These are phyloP conservation scores for Rhynchopsitta pachyrhyncha DNA, from an alignment of 2,113 vertebrate species.

Conservation along the genomic window DNA sequence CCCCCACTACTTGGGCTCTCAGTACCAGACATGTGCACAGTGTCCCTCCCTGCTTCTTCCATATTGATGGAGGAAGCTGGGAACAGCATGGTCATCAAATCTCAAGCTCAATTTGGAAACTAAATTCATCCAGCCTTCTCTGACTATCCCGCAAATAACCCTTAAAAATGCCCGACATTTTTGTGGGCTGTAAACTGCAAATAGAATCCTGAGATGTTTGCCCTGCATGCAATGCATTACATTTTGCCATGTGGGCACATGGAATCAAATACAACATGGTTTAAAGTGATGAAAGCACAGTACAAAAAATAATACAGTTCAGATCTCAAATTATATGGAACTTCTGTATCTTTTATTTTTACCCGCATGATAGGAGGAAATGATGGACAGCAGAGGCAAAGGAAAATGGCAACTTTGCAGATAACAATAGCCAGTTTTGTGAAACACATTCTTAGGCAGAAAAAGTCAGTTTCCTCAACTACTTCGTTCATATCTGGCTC, in stretches of 20 bases:
- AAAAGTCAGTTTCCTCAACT: neutral
- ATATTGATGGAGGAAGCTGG: neutral
- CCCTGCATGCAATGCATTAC: neutral
- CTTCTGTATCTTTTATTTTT: neutral
- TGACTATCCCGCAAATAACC: conserved; percentile 14
- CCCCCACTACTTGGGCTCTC: neutral
- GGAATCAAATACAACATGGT: neutral
- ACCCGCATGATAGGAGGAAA: neutral
- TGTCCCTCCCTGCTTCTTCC: neutral
- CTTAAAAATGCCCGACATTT: conserved; percentile 22
- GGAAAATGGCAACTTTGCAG: neutral
- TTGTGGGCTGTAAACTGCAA: conserved; percentile 44
- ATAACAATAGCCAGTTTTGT: neutral
- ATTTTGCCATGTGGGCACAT: neutral
- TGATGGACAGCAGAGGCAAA: neutral
- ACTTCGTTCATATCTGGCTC: neutral
- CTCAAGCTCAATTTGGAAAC: conserved; percentile 37
- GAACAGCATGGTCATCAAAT: neutral
- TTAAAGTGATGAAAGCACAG: neutral
- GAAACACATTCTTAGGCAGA: neutral
- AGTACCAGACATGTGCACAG: neutral
- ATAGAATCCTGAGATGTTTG: neutral
- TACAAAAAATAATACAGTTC: neutral
- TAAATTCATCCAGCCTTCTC: conserved; percentile 11
- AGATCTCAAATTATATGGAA: neutral